Percentiles rank a stretch among this genome's conserved stretches.
Evolutionary conservation across 2,113 vertebrate species (phyloP).

Genomic region (Promerops cafer): DNA sequence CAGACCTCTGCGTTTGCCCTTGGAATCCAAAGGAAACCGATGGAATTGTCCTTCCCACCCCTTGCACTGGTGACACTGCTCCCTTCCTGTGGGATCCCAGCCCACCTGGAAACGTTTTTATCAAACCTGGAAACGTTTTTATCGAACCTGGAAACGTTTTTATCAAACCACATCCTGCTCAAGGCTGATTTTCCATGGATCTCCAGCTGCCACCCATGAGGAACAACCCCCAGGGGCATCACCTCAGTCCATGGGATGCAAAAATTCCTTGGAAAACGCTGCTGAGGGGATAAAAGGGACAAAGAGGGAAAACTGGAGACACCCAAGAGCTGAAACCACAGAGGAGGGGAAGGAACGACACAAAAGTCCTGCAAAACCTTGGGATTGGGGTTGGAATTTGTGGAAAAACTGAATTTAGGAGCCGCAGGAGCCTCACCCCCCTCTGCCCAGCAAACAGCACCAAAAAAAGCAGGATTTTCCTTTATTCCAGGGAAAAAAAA

Average conservation of each 20-base stretch:
- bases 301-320: background rate
- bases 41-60: too few species aligned
- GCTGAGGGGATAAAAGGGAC: background rate
- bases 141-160: background rate
- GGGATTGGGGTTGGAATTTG: rapidly evolving
- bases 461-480: background rate
- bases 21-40: too few species aligned
- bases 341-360: background rate
- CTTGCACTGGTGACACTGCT: too few species aligned
- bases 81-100: too few species aligned
- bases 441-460: background rate
- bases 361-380: background rate
- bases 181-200: too few species aligned
- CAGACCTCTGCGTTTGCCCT: too few species aligned
- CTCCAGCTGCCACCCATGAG: too few species aligned
- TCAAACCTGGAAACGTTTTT: background rate
- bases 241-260: too few species aligned
- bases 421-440: rapidly evolving
- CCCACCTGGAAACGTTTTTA: background rate
- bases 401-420: background rate
- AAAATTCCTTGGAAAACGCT: too few species aligned
- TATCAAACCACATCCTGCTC: too few species aligned
- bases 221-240: too few species aligned
- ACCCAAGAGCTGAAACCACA: background rate
- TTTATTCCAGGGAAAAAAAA: background rate